Evolutionary conservation across 2,113 vertebrate species (phyloP).

Genomic region (Cryptomyrus ogoouensis): DNA sequence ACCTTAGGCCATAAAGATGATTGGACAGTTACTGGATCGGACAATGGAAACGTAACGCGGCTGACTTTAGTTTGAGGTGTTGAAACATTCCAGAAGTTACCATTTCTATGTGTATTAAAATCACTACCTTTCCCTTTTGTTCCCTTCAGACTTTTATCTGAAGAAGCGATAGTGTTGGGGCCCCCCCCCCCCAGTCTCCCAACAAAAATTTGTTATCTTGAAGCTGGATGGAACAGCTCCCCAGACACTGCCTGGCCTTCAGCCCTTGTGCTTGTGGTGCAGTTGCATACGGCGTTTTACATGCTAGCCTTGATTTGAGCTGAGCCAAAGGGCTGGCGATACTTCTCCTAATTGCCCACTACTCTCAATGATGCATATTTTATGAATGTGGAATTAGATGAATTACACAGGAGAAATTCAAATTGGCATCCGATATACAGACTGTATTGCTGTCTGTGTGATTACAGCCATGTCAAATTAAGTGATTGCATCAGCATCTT

Average conservation of each 20-base stretch:
- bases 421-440: background rate
- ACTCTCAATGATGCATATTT: slow-evolving; percentile 56
- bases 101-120: background rate
- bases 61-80: background rate
- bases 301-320: slow-evolving; percentile 23
- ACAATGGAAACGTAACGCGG: background rate
- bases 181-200: background rate
- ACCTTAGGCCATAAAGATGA: background rate
- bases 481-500: slow-evolving; percentile 24
- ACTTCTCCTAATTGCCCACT: slow-evolving; percentile 15
- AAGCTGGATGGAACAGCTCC: background rate
- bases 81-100: background rate
- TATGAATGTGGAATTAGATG: slow-evolving; percentile 48
- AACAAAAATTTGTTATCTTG: background rate
- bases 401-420: slow-evolving; percentile 39
- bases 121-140: background rate
- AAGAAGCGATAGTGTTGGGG: background rate
- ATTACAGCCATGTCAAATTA: slow-evolving; percentile 24
- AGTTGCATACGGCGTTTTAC: slow-evolving; percentile 12
- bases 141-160: background rate
- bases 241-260: background rate
- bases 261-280: slow-evolving; percentile 1
- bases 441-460: background rate
- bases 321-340: background rate
- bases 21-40: background rate